phyloP scores from a whole-genome alignment of 2,113 vertebrate species.

The Oryzias celebensis region DNA sequence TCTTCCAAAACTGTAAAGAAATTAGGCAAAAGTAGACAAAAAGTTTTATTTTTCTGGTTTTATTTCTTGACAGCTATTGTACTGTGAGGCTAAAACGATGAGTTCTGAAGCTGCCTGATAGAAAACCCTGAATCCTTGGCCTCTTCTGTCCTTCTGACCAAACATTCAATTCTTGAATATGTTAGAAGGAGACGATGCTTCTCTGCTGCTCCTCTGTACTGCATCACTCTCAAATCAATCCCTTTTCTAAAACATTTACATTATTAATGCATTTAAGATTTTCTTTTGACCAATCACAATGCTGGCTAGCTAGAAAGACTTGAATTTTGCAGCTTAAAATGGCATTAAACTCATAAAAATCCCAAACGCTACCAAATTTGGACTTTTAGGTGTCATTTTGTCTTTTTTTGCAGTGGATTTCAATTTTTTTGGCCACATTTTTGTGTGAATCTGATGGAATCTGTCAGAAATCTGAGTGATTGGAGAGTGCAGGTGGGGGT shows the following conservation, averaged over 20 bases:
- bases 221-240: conserved; percentile 53
- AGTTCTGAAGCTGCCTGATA: conserved; percentile 29
- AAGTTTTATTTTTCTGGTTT: conserved; percentile 47
- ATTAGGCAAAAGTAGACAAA: conserved; percentile 27
- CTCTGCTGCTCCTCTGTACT: conserved; percentile 36
- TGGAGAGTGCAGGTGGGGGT: conserved; percentile 29
- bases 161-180: conserved; percentile 19
- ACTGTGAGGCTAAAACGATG: conserved; percentile 35
- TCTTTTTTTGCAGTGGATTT: conserved; percentile 33
- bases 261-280: conserved; percentile 22
- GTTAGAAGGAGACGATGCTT: background rate
- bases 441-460: conserved; percentile 29
- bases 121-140: conserved; percentile 29
- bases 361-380: conserved; percentile 30
- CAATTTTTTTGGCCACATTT: conserved; percentile 19
- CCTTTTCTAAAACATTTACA: conserved; percentile 31
- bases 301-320: conserved; percentile 62
- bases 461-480: conserved; percentile 16
- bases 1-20: conserved; percentile 31
- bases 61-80: conserved; percentile 39
- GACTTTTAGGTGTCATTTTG: conserved; percentile 23
- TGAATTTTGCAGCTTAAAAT: conserved; percentile 57
- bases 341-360: conserved; percentile 22
- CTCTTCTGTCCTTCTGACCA: conserved; percentile 31
- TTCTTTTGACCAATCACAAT: conserved; percentile 61